Evolutionary conservation across 1,140 invertebrate species (phyloP), one percentile per base, ranked within the genome.

Genomic region (Apis dorsata): DNA sequence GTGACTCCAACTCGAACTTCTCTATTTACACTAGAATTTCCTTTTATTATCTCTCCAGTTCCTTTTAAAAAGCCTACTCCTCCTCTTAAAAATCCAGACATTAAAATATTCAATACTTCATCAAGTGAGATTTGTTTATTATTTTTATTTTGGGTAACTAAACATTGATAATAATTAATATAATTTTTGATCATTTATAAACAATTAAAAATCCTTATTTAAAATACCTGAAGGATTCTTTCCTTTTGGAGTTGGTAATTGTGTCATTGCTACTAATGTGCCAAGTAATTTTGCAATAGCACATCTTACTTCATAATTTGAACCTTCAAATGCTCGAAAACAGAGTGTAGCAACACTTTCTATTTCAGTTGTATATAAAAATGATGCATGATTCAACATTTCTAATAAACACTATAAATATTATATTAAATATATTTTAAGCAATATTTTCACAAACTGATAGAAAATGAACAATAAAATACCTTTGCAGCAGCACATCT

Each of bases 1-100:
- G 98, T 98, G 0, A 98, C 97, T 72, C 99, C 99, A 84, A 99
- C 98, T 90, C 99, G 95, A 70, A 99, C 98, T 95, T 99, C 99
- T 85, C 98, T 94, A 92, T 98, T 99, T 0, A 99, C 97, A 17
- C 97, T 96, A 0, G 97, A 97, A 86, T 96, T 97, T 7, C 98
- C 98, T 94, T 99, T 99, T 84, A 99, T 99, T 90, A 99, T 99
- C 94, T 99, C 98, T 11, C 97, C 97, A 70, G 97, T 97, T 21
- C 98, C 98, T 94, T 99, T 99, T 8, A 99, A 94, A 93, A 99
- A 99, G 19, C 99, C 98, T 28, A 97, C 97, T 28, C 98, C 98
- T 2, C 99, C 99, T 86, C 98, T 95, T 4, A 99, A 92, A 94
- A 99, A 99, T 60, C 98, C 99, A n/a, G 97, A 97, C 95, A 98